A percentile compares a stretch with the other conserved stretches of the same genome.
These are phyloP conservation scores for Clamator glandarius DNA, from an alignment of 2,797 vertebrate genomes.

Conservation along the genomic window DNA sequence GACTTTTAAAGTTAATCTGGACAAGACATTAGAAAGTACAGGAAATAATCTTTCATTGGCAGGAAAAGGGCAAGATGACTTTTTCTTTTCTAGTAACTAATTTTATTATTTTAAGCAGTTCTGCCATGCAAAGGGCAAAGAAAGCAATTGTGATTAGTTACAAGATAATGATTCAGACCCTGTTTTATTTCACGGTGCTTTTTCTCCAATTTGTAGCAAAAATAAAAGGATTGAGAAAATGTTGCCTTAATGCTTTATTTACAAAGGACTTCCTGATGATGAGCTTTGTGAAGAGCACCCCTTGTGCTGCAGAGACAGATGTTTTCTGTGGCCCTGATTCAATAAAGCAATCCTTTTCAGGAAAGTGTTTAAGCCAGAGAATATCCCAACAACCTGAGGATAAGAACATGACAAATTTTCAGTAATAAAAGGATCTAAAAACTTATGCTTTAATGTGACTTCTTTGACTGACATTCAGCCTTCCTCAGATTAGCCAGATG, in stretches of 20 bases:
- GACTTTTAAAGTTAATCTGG: constrained; percentile 11
- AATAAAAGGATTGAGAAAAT: neutral
- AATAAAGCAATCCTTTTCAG: constrained; percentile 34
- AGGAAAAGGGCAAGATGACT: constrained; percentile 7
- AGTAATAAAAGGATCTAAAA: constrained; percentile 33
- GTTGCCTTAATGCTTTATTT: constrained; percentile 12
- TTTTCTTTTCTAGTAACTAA: constrained; percentile 34
- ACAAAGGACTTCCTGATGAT: constrained; percentile 8
- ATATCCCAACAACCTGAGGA: constrained; percentile 36
- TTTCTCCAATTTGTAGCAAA: neutral
- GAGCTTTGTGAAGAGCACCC: constrained; percentile 23
- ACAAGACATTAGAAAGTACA: neutral
- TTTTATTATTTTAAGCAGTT: constrained; percentile 33
- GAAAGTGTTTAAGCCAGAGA: constrained; percentile 36
- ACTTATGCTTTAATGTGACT: neutral
- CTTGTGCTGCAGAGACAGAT: constrained; percentile 23
- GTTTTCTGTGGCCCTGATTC: constrained; percentile 56
- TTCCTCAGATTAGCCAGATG: constrained; percentile 25
- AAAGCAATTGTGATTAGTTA: neutral
- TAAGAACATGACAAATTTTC: constrained; percentile 45
- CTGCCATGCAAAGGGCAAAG: neutral
- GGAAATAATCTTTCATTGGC: constrained; percentile 29
- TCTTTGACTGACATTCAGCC: constrained; percentile 37
- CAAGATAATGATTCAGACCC: neutral
- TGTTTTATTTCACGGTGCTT: neutral